Evolutionary conservation across 2,888 invertebrate genomes (phyloP), one percentile per base, ranked within the genome.

Genomic region (Hypomecis atomaria): DNA sequence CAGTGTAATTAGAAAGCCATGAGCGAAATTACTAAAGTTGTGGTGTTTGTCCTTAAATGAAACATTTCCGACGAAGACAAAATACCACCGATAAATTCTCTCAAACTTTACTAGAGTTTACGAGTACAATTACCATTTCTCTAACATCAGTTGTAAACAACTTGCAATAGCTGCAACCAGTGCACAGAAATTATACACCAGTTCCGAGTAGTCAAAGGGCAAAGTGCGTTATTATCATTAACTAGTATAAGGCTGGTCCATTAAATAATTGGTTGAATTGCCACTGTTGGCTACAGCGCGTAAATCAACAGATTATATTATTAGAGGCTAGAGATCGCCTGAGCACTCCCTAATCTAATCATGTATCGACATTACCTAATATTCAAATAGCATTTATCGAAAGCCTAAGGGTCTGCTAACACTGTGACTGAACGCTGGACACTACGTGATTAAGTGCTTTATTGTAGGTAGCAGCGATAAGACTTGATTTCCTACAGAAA

Each of bases 281-380:
- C 67, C 42, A 37, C 59, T 48, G 59, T 57, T 62, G 65, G 70
- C 62, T 69, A 56, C 59, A 57, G 62, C 59, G 54, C 71, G 70
- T 72, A 72, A 72, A 72, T 70, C 70, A 69, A 69, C 5, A 61
- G 54, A 66, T 70, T 72, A 69, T 69, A 67, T 66, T 65, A 70
- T 69, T 69, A 69, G 57, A 36, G 47, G 57, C 59, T 58, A 34
- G 62, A 53, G 64, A 70, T 65, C 62, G 54, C 62, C 59, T 36
- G 13, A 53, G n/a, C 71, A 71, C 73, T 73, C 70, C 71, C 73
- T 61, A 70, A 69, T 67, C 65, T 68, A 74, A 77, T 77, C 71
- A 71, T 63, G 71, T 71, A 72, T 72, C 74, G 71, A 67, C 57
- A 71, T 87, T 87, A 81, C 84, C 73, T 78, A 83, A 86, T 83